Conservation (phyloP, 1,140 invertebrate species). For the Apis mellifera region DNA sequence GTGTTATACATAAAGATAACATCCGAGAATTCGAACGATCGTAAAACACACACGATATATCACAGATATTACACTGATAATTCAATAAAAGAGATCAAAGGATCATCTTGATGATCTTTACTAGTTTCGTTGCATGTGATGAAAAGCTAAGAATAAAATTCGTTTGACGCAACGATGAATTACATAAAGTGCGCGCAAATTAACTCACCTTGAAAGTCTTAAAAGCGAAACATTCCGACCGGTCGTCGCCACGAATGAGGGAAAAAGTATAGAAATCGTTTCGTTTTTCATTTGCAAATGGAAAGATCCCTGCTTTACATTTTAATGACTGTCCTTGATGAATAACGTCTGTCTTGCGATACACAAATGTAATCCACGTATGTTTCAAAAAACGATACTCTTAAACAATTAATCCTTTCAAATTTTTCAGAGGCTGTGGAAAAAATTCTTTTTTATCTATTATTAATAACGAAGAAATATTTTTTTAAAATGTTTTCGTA, state of each 20-base stretch:
- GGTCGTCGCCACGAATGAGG: not conserved
- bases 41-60: not conserved
- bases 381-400: not conserved
- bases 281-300: slow-evolving; percentile 25
- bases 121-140: not conserved
- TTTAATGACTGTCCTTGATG: not conserved
- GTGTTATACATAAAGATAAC: slow-evolving; percentile 1
- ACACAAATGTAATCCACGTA: not conserved
- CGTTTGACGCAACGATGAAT: not conserved
- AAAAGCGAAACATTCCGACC: not conserved
- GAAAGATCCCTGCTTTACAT: not conserved
- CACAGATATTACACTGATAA: not conserved
- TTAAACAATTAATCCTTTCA: not conserved
- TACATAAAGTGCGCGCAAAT: not conserved
- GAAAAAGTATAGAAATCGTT: not conserved
- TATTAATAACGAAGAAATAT: no score
- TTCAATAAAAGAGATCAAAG: not conserved
- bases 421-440: no score
- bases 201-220: not conserved
- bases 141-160: not conserved
- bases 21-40: not conserved
- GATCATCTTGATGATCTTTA: no score
- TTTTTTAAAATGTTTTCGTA: no score
- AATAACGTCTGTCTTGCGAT: not conserved
- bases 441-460: no score